A percentile compares a stretch with the other conserved stretches of the same genome.
These are phyloP conservation scores for Standfussiana lucernea DNA, from an alignment of 2,888 invertebrate genomes.

Conservation along the genomic window DNA sequence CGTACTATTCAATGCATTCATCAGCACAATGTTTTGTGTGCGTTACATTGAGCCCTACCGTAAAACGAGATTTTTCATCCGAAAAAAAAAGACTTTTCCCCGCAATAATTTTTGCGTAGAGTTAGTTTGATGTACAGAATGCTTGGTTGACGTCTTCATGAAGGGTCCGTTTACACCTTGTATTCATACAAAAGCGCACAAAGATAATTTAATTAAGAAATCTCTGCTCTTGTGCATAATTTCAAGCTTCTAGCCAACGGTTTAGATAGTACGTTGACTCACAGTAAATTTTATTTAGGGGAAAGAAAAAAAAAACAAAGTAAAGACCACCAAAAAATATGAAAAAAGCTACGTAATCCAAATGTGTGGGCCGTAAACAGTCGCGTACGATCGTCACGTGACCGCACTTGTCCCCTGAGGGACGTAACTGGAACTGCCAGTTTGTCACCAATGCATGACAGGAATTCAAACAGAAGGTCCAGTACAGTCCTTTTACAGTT, in stretches of 20 bases:
- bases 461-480: slow-evolving; percentile 23
- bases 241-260: neutral
- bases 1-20: too few relatives aligned
- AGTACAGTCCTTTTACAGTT: neutral
- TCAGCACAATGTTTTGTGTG: too few relatives aligned
- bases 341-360: slow-evolving; percentile 29
- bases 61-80: too few relatives aligned
- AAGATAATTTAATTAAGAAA: too few relatives aligned
- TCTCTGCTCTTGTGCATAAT: neutral
- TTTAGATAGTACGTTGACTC: neutral
- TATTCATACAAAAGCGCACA: too few relatives aligned
- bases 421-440: slow-evolving; percentile 54
- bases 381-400: slow-evolving; percentile 50
- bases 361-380: slow-evolving; percentile 47
- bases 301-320: slow-evolving; percentile 12
- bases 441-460: slow-evolving; percentile 39
- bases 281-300: neutral
- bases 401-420: slow-evolving; percentile 52
- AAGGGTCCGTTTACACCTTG: too few relatives aligned
- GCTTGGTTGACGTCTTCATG: too few relatives aligned
- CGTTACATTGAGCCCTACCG: too few relatives aligned
- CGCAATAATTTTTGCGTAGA: too few relatives aligned
- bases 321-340: neutral
- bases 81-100: too few relatives aligned
- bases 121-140: too few relatives aligned